These are phyloP conservation scores for Etia nguti DNA, from an alignment of 2,113 vertebrate genomes.

Conservation along the genomic window DNA sequence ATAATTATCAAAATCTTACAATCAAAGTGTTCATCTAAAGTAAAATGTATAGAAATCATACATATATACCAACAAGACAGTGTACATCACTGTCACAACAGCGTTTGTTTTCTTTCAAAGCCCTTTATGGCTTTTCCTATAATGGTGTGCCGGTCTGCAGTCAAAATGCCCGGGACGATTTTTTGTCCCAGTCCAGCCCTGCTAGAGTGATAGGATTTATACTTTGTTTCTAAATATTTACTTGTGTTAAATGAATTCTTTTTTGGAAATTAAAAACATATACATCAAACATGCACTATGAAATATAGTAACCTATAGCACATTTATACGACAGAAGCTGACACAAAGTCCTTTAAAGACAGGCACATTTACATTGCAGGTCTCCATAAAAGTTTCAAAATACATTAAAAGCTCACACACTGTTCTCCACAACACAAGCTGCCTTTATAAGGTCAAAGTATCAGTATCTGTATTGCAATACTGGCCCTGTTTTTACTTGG, in stretches of 20 bases:
- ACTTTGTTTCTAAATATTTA: neutral
- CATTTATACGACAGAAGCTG: neutral
- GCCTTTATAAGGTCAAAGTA: neutral
- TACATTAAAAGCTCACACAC: neutral
- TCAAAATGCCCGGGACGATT: no score
- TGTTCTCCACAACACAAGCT: fast-evolving
- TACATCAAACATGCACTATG: fast-evolving
- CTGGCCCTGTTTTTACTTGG: neutral
- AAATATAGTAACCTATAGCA: neutral
- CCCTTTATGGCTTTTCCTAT: no score
- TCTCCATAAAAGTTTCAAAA: neutral
- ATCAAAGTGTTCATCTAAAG: no score
- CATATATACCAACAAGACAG: no score
- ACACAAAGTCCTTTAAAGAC: neutral
- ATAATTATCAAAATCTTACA: no score
- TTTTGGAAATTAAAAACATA: neutral
- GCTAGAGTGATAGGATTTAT: neutral
- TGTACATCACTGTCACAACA: no score
- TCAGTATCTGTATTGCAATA: neutral
- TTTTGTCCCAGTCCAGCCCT: no score
- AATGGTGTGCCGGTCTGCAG: no score
- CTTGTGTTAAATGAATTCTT: fast-evolving
- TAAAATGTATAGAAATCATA: no score
- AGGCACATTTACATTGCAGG: neutral
- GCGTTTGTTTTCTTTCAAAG: no score